These are phyloP conservation scores for Macrotis lagotis DNA, from an alignment of 2,113 vertebrate genomes.

Conservation along the genomic window DNA sequence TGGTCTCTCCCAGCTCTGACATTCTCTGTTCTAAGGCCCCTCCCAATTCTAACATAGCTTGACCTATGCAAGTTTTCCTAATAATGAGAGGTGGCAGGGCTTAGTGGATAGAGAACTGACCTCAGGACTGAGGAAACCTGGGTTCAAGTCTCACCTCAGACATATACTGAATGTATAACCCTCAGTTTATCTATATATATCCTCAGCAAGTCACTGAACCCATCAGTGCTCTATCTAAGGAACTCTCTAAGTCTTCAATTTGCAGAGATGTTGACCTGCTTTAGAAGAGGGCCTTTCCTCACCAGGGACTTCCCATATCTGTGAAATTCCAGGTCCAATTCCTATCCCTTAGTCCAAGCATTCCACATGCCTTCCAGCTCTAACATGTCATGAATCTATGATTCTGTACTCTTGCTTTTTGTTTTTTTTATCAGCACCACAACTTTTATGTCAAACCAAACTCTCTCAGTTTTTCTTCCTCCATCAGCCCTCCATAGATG, in stretches of 20 bases:
- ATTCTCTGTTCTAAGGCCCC: too few species aligned
- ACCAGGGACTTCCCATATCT: background rate
- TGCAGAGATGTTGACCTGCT: background rate
- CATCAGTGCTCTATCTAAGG: background rate
- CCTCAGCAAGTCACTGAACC: background rate
- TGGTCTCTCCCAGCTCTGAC: background rate
- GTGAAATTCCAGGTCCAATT: background rate
- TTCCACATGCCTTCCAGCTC: background rate
- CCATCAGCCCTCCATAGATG: constrained; percentile 25
- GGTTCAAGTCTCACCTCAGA: background rate
- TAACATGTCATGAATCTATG: background rate
- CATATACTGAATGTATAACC: background rate
- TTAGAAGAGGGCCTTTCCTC: background rate
- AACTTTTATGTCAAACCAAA: constrained; percentile 43
- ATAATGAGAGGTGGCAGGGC: background rate
- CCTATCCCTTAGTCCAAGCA: background rate
- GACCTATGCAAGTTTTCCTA: background rate
- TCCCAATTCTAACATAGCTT: too few species aligned
- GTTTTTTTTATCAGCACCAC: constrained; percentile 21
- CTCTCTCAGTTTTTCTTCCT: constrained; percentile 14
- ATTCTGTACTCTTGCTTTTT: background rate
- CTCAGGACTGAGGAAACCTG: background rate
- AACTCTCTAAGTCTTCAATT: background rate
- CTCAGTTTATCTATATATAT: too few species aligned
- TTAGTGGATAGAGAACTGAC: background rate